Base-by-base conservation (phyloP, 2,113 vertebrate genomes). In the Gobio gobio region DNA sequence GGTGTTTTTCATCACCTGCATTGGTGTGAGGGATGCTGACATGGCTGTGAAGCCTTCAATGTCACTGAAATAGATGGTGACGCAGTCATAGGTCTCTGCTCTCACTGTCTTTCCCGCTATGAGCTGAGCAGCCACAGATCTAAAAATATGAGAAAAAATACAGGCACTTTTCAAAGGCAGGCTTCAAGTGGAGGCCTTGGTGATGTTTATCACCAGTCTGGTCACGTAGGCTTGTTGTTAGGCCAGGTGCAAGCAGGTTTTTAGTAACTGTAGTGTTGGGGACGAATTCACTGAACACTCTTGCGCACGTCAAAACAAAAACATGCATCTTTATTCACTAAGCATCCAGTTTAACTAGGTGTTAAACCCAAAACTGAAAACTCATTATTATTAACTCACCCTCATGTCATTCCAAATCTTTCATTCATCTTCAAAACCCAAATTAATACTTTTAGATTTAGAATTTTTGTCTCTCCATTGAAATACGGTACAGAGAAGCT, bases 1-100 rank as follows among this genome's bases (percentile, higher is more conserved):
- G 26, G 22, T 1, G 43, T 16, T 43, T 74, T 74, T 74, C 22
- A 40, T 87, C 68, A 94, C 94, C 93, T 97, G 95, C 95, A 96
- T 96, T 59, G 96, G 96, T 0, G 95, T 96, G 90, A 96, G 95
- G 85, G 94, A 92, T 0, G 95, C 95, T 0, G 96, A 96, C 88
- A 97, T 91, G 3, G 94, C 94, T 0, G 95, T 96, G 91, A 97
- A 97, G 0, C 95, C 96, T 86, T 96, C 95, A 2, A 96, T 97
- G 89, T 97, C 95, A 1, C 96, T 96, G 93, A 97, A 97, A 92
- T 96, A 96, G 91, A 97, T 95, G 78, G 95, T 96, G 54, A 97
- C 95, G 0, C 94, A 95, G 90, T 96, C 95, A 2, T 96, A 96
- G 4, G 95, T 96, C 88, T 97, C 96, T 0, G 95, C 96, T 85